phyloP scores from a whole-genome alignment of 2,113 vertebrate species.

The western clawed frog (Xenopus tropicalis) region UCB_Xtro_10.0 CM004447.2:54490001-54490500 shows the following conservation, averaged over 20 bases:
- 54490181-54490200: conserved; percentile 14
- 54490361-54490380: conserved; percentile 66
- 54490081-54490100: conserved; percentile 9
- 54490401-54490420: conserved; percentile 60
- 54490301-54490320: conserved; percentile 56
- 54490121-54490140: conserved; percentile 7
- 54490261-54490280: conserved; percentile 55
- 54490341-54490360: conserved; percentile 51
- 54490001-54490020: background rate
- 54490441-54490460: background rate
- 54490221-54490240: conserved; percentile 49
- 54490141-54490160: conserved; percentile 42
- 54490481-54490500: conserved; percentile 76
- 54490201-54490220: conserved; percentile 48
- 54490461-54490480: conserved; percentile 63
- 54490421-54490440: conserved; percentile 50
- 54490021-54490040: conserved; percentile 3
- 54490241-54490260: conserved; percentile 53
- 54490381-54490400: conserved; percentile 57
- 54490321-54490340: conserved; percentile 66
- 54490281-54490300: conserved; percentile 63
- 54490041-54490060: conserved; percentile 20
- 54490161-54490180: too few relatives aligned
- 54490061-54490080: conserved; percentile 15
- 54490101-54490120: background rate